Evolutionary conservation across 1,140 invertebrate genomes (phyloP).

Genomic region (Augochlora pura): DNA sequence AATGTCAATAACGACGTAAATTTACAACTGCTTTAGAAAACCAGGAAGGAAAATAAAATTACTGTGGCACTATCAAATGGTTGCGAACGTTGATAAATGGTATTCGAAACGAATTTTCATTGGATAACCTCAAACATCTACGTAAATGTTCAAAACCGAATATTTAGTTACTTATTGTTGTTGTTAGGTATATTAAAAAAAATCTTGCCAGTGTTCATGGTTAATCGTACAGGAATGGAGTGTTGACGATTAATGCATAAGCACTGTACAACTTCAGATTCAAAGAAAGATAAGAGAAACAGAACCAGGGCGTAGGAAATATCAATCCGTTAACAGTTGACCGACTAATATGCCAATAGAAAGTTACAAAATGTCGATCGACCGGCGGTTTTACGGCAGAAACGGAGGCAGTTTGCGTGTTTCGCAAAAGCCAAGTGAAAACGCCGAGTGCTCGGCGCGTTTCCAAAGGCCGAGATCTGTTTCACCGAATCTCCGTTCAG

Average conservation of each 20-base stretch:
- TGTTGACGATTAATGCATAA: neutral
- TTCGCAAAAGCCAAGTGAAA: conserved; percentile 53
- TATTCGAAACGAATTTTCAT: no score
- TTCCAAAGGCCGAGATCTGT: conserved; percentile 42
- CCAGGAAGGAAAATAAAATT: no score
- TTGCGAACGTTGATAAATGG: no score
- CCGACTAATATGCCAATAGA: conserved; percentile 46
- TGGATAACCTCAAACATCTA: no score
- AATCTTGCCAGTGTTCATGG: no score
- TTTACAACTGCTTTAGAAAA: no score
- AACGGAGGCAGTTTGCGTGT: conserved; percentile 18
- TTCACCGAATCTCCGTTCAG: conserved; percentile 49
- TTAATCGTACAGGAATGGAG: neutral
- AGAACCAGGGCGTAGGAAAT: conserved; percentile 8
- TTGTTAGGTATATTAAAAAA: no score
- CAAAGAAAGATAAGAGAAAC: conserved; percentile 13
- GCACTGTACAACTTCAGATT: neutral
- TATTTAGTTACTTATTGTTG: no score
- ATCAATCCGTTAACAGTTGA: conserved; percentile 36
- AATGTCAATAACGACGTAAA: no score
- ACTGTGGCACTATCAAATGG: no score
- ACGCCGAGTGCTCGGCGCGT: conserved; percentile 12
- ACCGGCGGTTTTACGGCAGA: conserved; percentile 34
- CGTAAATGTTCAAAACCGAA: no score
- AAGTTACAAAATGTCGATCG: conserved; percentile 57